A percentile compares a stretch with the other conserved stretches of the same genome.
phyloP scores from a whole-genome alignment of 2,113 vertebrate species.

The Perognathus longimembris region DNA sequence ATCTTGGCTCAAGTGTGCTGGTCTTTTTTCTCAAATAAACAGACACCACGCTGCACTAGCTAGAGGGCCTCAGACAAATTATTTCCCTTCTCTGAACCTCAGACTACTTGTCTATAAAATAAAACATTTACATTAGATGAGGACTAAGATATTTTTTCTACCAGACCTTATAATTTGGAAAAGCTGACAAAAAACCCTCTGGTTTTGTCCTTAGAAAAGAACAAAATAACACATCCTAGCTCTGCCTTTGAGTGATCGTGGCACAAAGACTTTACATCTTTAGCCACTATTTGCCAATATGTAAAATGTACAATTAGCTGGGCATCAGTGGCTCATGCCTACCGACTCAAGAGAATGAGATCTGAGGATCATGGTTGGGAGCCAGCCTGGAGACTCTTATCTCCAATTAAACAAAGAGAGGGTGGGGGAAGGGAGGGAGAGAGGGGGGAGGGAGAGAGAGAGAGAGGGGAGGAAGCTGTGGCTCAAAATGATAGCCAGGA shows the following conservation, averaged over 20 bases:
- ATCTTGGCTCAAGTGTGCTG: not conserved
- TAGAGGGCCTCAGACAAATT: not conserved
- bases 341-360: too few species aligned
- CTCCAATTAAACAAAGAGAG: too few species aligned
- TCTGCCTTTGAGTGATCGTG: not conserved
- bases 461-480: too few species aligned
- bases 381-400: too few species aligned
- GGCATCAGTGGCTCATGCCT: too few species aligned
- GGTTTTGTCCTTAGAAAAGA: not conserved
- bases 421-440: too few species aligned
- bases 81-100: not conserved
- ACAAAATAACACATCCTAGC: not conserved
- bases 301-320: not conserved
- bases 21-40: not conserved
- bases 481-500: too few species aligned
- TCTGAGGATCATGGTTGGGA: too few species aligned
- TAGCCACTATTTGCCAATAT: not conserved
- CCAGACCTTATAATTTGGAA: slow-evolving; percentile 19
- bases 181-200: not conserved
- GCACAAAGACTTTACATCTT: not conserved
- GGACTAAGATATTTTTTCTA: not conserved
- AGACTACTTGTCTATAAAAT: not conserved
- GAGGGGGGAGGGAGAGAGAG: too few species aligned
- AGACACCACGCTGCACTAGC: not conserved
- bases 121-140: not conserved